Evolutionary conservation across 2,797 vertebrate genomes (phyloP).

Genomic region (Hephaestus fuliginosus): DNA sequence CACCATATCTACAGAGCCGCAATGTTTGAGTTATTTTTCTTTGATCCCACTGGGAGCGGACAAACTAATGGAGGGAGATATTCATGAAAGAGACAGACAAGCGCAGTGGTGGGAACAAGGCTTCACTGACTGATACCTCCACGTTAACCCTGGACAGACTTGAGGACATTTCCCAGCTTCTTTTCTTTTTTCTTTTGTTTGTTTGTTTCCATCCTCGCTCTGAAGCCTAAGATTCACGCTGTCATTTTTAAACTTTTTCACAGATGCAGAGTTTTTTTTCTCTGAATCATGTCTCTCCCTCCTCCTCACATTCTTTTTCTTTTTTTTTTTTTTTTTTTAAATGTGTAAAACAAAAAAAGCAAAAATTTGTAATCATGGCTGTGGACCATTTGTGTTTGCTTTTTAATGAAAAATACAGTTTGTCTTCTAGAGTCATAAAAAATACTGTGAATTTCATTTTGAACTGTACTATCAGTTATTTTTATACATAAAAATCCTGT

Average conservation of each 20-base stretch:
- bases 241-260: slow-evolving; percentile 63
- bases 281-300: slow-evolving; percentile 31
- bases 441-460: slow-evolving; percentile 99
- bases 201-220: slow-evolving; percentile 53
- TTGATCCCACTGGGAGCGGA: slow-evolving; percentile 47
- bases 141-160: slow-evolving; percentile 85
- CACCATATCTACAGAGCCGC: slow-evolving; percentile 73
- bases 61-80: slow-evolving; percentile 28
- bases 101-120: slow-evolving; percentile 50
- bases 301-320: slow-evolving; percentile 23
- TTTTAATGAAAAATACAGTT: slow-evolving; percentile 82
- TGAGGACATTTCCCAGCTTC: slow-evolving; percentile 81
- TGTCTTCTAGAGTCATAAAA: slow-evolving; percentile 88
- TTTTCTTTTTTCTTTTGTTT: slow-evolving; percentile 24
- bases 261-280: slow-evolving; percentile 25
- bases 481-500: slow-evolving; percentile 90
- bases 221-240: slow-evolving; percentile 68
- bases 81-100: slow-evolving; percentile 34
- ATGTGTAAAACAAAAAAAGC: slow-evolving; percentile 50
- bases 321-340: slow-evolving; percentile 49
- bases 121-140: slow-evolving; percentile 74
- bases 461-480: slow-evolving; percentile 98
- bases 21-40: slow-evolving; percentile 26
- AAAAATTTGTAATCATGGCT: slow-evolving; percentile 59
- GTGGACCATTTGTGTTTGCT: slow-evolving; percentile 79